Conservation (phyloP, 2,888 invertebrate genomes). For the Cephonodes hylas region DNA sequence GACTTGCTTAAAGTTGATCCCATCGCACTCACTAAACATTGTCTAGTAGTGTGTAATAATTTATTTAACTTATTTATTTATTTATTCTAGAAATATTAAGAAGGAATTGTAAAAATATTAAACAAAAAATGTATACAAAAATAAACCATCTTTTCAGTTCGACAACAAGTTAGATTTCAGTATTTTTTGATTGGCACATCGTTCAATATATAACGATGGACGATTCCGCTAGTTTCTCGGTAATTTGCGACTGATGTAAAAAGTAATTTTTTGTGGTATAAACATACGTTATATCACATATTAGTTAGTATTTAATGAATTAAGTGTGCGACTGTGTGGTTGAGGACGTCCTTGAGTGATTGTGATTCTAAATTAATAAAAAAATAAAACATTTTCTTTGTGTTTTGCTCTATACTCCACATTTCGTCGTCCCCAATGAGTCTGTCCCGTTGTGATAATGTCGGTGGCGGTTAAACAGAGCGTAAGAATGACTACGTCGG, state of each 20-base stretch:
- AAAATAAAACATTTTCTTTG: constrained; percentile 32
- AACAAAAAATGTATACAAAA: constrained; percentile 31
- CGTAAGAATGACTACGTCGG: constrained; percentile 45
- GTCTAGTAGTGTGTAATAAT: constrained; percentile 61
- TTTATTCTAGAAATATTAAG: constrained; percentile 73
- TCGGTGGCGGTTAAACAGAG: constrained; percentile 51
- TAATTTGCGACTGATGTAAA: constrained; percentile 78
- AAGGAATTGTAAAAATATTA: constrained; percentile 53
- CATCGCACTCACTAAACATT: constrained; percentile 53
- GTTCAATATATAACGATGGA: constrained; percentile 40
- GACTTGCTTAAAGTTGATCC: constrained; percentile 44
- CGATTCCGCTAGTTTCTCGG: constrained; percentile 66
- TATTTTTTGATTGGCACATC: constrained; percentile 16
- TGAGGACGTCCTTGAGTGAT: constrained; percentile 80
- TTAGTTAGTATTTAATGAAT: constrained; percentile 72
- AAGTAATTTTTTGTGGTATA: constrained; percentile 73
- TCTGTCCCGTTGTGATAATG: constrained; percentile 44
- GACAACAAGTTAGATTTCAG: constrained; percentile 27
- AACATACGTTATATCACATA: constrained; percentile 68
- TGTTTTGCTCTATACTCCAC: constrained; percentile 24
- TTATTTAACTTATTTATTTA: constrained; percentile 78
- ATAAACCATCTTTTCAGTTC: constrained; percentile 30
- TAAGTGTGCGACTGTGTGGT: constrained; percentile 70
- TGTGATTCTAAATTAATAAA: constrained; percentile 74
- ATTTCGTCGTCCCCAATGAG: constrained; percentile 16